Evolutionary conservation across 2,888 invertebrate genomes (phyloP).

Genomic region (Agrotis segetum): DNA sequence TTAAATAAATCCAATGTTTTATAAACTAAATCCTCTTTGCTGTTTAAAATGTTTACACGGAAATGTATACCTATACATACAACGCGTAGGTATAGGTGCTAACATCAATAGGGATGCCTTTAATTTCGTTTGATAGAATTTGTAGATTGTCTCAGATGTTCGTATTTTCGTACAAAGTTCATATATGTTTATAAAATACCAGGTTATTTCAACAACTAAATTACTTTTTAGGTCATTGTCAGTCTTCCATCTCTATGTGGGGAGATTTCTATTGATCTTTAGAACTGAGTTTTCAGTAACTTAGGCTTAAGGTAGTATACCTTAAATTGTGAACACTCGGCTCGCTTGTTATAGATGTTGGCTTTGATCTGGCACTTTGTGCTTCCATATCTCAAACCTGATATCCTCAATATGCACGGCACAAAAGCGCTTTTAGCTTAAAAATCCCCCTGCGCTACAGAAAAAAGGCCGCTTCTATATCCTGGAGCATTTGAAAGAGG

Average conservation of each 20-base stretch:
- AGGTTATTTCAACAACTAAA: not conserved
- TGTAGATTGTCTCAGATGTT: not conserved
- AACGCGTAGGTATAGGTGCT: not conserved
- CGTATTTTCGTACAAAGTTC: not conserved
- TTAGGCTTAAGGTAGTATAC: no score
- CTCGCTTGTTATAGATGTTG: not conserved
- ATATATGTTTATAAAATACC: not conserved
- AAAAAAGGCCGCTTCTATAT: slow-evolving; percentile 3
- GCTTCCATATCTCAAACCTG: not conserved
- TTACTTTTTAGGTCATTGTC: not conserved
- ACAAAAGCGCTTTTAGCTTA: slow-evolving; percentile 23
- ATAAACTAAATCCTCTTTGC: slow-evolving; percentile 72
- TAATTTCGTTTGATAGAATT: not conserved
- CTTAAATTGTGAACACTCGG: no score
- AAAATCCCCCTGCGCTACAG: slow-evolving; percentile 19
- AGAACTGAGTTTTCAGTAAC: no score
- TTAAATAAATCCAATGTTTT: slow-evolving; percentile 69
- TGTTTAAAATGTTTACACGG: slow-evolving; percentile 52
- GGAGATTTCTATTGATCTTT: no score
- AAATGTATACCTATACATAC: slow-evolving; percentile 26
- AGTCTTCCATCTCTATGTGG: not conserved
- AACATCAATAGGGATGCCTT: slow-evolving; percentile 31
- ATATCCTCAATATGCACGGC: not conserved
- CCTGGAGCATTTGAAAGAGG: slow-evolving; percentile 14
- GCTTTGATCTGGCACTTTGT: not conserved